These are phyloP conservation scores for Eublepharis macularius DNA, from an alignment of 2,113 vertebrate species.

Conservation along the genomic window DNA sequence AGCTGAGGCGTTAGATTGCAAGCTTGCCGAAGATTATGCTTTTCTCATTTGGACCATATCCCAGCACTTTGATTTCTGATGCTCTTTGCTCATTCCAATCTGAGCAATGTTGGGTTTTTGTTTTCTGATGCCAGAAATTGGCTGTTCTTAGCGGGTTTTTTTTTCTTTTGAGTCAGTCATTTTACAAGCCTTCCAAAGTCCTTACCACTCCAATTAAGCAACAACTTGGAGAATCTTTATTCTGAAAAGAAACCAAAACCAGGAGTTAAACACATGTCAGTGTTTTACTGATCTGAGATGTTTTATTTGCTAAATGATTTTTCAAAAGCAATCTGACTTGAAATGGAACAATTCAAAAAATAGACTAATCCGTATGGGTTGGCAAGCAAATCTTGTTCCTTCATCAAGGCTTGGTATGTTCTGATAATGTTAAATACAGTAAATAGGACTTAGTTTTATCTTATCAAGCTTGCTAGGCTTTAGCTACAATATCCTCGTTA, in stretches of 20 bases:
- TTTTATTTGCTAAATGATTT: constrained; percentile 44
- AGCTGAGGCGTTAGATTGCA: constrained; percentile 60
- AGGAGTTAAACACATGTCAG: constrained; percentile 59
- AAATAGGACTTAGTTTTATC: constrained; percentile 81
- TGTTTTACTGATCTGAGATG: constrained; percentile 45
- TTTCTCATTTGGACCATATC: constrained; percentile 52
- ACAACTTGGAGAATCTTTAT: constrained; percentile 21
- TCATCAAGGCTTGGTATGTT: constrained; percentile 75
- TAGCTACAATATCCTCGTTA: constrained; percentile 79
- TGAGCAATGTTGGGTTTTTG: constrained; percentile 57
- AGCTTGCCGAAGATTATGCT: constrained; percentile 65
- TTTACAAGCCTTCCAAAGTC: constrained; percentile 65
- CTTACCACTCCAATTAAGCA: constrained; percentile 49
- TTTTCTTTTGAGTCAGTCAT: constrained; percentile 52
- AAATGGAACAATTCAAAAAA: constrained; percentile 47
- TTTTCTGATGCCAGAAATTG: constrained; percentile 56
- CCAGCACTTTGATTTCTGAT: constrained; percentile 62
- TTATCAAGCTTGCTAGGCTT: constrained; percentile 80
- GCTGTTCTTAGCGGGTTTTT: not conserved
- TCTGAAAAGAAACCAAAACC: constrained; percentile 22
- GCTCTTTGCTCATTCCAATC: constrained; percentile 70
- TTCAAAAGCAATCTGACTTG: constrained; percentile 13
- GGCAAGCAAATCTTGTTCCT: constrained; percentile 64
- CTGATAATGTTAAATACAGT: constrained; percentile 82
- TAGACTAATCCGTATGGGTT: constrained; percentile 54